Conservation (phyloP, 53 echinoderm and acorn worm genomes). For the Arbacia lixula region DNA sequence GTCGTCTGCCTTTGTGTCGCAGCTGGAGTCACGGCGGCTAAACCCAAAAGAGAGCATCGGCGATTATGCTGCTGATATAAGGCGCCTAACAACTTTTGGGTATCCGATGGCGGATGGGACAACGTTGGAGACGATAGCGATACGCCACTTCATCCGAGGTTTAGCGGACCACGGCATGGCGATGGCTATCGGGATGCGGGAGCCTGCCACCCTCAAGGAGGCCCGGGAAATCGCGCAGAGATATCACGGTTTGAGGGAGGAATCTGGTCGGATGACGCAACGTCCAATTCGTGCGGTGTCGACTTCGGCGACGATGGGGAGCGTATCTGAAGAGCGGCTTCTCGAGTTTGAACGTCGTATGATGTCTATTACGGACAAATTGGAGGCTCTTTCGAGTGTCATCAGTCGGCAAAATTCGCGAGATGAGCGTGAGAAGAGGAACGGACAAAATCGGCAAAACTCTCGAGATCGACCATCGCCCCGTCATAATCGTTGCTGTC, state of each 20-base stretch:
- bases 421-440: background rate
- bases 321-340: background rate
- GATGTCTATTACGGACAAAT: background rate
- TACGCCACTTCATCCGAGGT: constrained; percentile 35
- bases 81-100: constrained; percentile 20
- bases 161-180: constrained; percentile 50
- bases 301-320: background rate
- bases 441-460: background rate
- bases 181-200: constrained; percentile 46
- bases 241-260: constrained; percentile 2
- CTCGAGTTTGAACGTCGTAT: background rate
- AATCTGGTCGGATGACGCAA: constrained; percentile 2
- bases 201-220: constrained; percentile 38
- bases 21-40: background rate
- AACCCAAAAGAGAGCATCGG: constrained; percentile 4
- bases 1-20: constrained; percentile 7
- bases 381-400: background rate
- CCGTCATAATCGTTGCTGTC: constrained; percentile 2
- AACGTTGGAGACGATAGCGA: constrained; percentile 54
- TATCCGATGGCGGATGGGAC: constrained; percentile 39
- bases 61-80: constrained; percentile 45
- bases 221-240: constrained; percentile 49
- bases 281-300: constrained; percentile 2
- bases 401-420: background rate
- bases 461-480: background rate